Base-by-base conservation (phyloP, 2,888 invertebrate species). In the Cosmia pyralina region DNA sequence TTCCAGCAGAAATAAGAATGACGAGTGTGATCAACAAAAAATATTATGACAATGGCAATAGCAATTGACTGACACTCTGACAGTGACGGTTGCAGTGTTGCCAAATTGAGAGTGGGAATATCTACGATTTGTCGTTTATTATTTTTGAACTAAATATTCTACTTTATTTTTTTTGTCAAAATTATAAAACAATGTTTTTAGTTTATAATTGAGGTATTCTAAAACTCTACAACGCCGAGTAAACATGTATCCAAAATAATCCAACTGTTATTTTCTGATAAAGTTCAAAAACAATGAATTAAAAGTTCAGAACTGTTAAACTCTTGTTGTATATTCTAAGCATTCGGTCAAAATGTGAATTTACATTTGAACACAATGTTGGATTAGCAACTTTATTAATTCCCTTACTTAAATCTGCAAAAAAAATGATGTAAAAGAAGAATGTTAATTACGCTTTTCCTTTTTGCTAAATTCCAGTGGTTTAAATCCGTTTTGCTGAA, bases 21-120 rank as follows among this genome's bases (percentile, higher is more conserved):
- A 57, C 73, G 72, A 77, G 69, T 34, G 60, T 44, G 57, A 77
- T 71, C 85, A 86, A 85, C 85, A 85, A 85, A 86, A 85, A 85
- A 81, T 83, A 73, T 81, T 76, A 78, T 84, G 84, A 85, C 86
- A 84, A 53, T 81, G 69, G 57, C 50, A 38, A 58, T 55, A 2
- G 28, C 28, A 28, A 28, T 28, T 28, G 28, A 28, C 28, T 78
- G 72, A 74, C 76, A 67, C 17, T 50, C 28, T 78, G 72, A 74
- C 76, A 67, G 22, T 50, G 79, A 79, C 72, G 58, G 62, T 1
- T 13, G 0, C 6, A 48, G 72, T 79, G 72, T 75, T 85, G 70
- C 85, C 70, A 79, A 58, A 4, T n/a, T 5, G 6, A 2, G 46
- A 38, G 28, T 8, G 0, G 1, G 10, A 70, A 71, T 57, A 52